Evolutionary conservation across 2,888 invertebrate species (phyloP).

Genomic region (Chymomyza procnemis): DNA sequence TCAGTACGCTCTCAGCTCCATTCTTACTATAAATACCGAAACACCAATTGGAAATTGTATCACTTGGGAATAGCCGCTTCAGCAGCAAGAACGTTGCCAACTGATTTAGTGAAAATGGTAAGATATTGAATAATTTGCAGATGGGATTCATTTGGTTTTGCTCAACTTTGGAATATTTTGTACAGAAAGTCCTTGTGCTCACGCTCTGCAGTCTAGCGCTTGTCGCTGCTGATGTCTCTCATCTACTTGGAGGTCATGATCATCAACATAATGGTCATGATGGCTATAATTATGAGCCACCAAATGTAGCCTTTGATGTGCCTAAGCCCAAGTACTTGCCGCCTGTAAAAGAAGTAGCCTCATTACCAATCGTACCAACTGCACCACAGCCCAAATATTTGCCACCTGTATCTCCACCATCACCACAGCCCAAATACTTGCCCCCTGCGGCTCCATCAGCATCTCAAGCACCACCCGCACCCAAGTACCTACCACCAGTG

Average conservation of each 20-base stretch:
- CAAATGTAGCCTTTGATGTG: slow-evolving; percentile 48
- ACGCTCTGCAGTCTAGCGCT: slow-evolving; percentile 51
- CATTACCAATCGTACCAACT: slow-evolving; percentile 38
- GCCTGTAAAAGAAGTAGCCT: slow-evolving; percentile 37
- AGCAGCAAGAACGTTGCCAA: slow-evolving; percentile 46
- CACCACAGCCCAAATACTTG: slow-evolving; percentile 12
- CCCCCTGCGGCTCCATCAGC: slow-evolving; percentile 12
- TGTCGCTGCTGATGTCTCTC: slow-evolving; percentile 70
- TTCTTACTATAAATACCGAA: slow-evolving; percentile 63
- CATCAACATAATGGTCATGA: slow-evolving; percentile 47
- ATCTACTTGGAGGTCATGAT: slow-evolving; percentile 53
- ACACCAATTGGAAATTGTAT: slow-evolving; percentile 61
- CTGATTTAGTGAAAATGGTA: slow-evolving; percentile 44
- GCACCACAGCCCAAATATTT: slow-evolving; percentile 36
- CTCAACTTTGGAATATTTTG: background rate
- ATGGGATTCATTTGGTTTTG: background rate
- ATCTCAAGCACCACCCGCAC: slow-evolving; percentile 19
- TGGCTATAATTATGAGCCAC: slow-evolving; percentile 63
- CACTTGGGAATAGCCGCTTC: slow-evolving; percentile 50
- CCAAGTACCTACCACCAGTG: slow-evolving; percentile 45
- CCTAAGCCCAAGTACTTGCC: slow-evolving; percentile 38
- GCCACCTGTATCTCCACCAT: slow-evolving; percentile 47
- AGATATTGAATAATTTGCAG: slow-evolving; percentile 3
- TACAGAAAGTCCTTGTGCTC: slow-evolving; percentile 63
- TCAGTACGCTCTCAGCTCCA: slow-evolving; percentile 8